Evolutionary conservation across 1,140 invertebrate species (phyloP).

Genomic region (Aricia agestis): DNA sequence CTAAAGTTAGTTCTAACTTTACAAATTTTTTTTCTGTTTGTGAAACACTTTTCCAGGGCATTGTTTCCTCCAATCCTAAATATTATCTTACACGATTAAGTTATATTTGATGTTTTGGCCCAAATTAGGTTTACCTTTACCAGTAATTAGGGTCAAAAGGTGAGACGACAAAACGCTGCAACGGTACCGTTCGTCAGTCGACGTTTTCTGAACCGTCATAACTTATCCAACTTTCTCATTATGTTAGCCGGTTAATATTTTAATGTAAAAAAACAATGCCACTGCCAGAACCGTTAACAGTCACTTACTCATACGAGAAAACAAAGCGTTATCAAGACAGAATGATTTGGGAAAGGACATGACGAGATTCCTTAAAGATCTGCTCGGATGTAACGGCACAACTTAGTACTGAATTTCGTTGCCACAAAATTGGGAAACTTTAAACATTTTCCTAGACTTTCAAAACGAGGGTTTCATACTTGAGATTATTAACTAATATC

Average conservation of each 20-base stretch:
- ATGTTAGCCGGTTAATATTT: neutral
- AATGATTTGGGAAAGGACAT: neutral
- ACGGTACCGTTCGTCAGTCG: constrained; percentile 11
- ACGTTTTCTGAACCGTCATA: neutral
- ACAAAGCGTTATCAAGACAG: neutral
- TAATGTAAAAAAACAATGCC: neutral
- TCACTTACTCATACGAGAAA: neutral
- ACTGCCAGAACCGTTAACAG: neutral
- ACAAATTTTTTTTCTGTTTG: no score
- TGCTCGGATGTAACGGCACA: neutral
- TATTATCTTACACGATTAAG: constrained; percentile 21
- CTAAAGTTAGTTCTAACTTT: no score
- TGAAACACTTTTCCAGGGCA: no score
- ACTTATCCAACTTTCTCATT: neutral
- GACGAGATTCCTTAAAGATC: neutral
- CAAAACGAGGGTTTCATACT: no score
- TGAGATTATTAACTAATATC: no score
- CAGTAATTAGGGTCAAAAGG: constrained; percentile 30
- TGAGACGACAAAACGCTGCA: constrained; percentile 22
- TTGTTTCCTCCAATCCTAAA: no score
- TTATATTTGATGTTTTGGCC: constrained; percentile 18
- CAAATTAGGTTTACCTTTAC: neutral
- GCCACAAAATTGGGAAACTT: no score
- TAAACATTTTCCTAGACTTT: no score
- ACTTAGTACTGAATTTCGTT: no score